These are phyloP conservation scores for Tinea pellionella DNA, from an alignment of 2,888 invertebrate species.

Conservation along the genomic window DNA sequence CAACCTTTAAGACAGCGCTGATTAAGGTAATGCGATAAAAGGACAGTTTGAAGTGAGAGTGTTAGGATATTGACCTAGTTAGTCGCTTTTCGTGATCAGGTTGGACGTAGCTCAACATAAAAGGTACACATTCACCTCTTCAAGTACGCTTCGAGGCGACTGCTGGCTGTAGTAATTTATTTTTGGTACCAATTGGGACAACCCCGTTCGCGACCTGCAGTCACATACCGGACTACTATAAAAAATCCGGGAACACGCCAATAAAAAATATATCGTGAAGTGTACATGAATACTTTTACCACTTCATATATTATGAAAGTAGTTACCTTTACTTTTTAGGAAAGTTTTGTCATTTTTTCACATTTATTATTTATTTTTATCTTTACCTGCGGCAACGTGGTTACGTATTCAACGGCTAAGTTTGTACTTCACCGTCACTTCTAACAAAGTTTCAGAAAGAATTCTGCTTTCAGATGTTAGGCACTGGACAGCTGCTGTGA, in stretches of 20 bases:
- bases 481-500: conserved; percentile 4
- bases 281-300: conserved; percentile 3
- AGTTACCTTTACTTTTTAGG: conserved; percentile 4
- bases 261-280: background rate
- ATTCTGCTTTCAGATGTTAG: background rate
- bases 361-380: conserved; percentile 9
- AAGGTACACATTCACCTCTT: too few species aligned
- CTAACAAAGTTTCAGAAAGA: background rate
- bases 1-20: too few species aligned
- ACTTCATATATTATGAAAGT: conserved; percentile 6
- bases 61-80: too few species aligned
- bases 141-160: too few species aligned
- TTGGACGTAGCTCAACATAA: too few species aligned
- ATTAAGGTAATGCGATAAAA: too few species aligned
- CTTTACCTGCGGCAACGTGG: background rate
- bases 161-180: too few species aligned
- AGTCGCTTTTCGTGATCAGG: too few species aligned
- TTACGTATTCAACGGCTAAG: background rate
- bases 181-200: too few species aligned
- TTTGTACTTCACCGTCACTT: background rate
- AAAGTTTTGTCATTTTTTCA: conserved; percentile 4
- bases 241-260: background rate
- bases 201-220: too few species aligned
- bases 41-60: too few species aligned
- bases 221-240: too few species aligned